Evolutionary conservation across 2,888 invertebrate species (phyloP), one percentile per base, ranked within the genome.

Genomic region (Tachina lurida): DNA sequence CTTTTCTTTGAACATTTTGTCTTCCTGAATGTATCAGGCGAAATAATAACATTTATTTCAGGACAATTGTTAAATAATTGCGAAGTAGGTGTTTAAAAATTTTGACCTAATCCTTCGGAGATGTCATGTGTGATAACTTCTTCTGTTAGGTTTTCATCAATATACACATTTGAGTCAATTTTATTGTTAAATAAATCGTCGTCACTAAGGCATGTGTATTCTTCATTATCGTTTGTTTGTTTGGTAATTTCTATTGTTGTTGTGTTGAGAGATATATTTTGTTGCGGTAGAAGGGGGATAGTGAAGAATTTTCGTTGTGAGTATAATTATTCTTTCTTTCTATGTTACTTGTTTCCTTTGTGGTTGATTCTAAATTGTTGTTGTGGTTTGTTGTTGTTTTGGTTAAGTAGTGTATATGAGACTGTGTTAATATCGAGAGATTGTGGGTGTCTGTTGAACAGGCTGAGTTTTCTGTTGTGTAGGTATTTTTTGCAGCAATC

Each of bases 41-140:
- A 60, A 17, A 77, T 60, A 17, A 77, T 67, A 12, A 58, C 68
- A 41, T 67, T 77, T 41, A 68, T n/a, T 2, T 77, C 76, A 10
- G 68, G 60, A 49, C 60, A 77, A 19, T 47, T 77, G 3, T 60
- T 77, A 17, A 31, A 68, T 15, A 77, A 19, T 43, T 77, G 31
- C 7, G 77, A 60, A n/a, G 60, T 68, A 31, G 68, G 68, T 58
- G 77, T 68, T 10, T 67, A 12, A 39, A 10, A 7, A 43, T 39
- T 56, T 45, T 19, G 5, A 4, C 13, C 67, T 15, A 58, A 19
- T 19, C 67, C 76, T 54, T 47, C 13, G 39, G 39, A 58, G 31
- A 68, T 58, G 43, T 67, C 76, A 9, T 43, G 0, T 12, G 47
- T 17, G 13, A 68, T 49, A 8, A 17, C 43, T n/a, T 67, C 58